These are phyloP conservation scores for Crocodylus rhombifer DNA, from an alignment of 2,797 vertebrate genomes.

Conservation along the genomic window DNA sequence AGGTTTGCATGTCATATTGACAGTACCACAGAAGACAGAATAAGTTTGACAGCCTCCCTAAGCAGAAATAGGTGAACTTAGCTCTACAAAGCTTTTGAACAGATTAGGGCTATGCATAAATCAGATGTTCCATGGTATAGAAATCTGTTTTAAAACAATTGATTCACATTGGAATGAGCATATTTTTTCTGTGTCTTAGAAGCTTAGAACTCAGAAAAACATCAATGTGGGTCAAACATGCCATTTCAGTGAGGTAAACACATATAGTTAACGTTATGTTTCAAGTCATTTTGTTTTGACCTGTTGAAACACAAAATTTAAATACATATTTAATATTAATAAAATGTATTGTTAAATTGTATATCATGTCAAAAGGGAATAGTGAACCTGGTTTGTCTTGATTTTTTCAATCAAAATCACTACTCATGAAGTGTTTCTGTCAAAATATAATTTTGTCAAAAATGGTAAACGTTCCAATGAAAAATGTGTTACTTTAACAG, in stretches of 20 bases:
- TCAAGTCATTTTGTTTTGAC: neutral
- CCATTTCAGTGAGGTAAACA: neutral
- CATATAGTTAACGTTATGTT: neutral
- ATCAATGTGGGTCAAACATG: too few species aligned
- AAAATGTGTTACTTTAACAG: too few species aligned
- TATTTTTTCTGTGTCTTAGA: too few species aligned
- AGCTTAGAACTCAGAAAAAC: too few species aligned
- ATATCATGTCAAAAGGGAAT: too few species aligned
- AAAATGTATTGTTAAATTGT: too few species aligned
- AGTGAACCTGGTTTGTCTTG: too few species aligned
- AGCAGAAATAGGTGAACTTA: neutral
- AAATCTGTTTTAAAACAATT: neutral
- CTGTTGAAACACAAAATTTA: neutral
- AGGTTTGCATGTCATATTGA: neutral
- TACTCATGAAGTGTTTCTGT: too few species aligned
- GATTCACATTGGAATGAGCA: neutral
- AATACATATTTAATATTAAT: neutral
- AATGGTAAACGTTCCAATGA: too few species aligned
- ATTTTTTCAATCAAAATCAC: too few species aligned
- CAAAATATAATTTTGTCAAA: too few species aligned
- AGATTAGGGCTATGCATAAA: neutral
- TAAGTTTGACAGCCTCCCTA: neutral
- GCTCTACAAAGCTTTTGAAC: neutral
- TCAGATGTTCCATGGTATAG: neutral
- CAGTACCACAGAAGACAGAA: neutral